A percentile compares a stretch with the other conserved stretches of the same genome.
These are phyloP conservation scores for Centropus unirufus DNA, from an alignment of 2,113 vertebrate species.

Conservation along the genomic window DNA sequence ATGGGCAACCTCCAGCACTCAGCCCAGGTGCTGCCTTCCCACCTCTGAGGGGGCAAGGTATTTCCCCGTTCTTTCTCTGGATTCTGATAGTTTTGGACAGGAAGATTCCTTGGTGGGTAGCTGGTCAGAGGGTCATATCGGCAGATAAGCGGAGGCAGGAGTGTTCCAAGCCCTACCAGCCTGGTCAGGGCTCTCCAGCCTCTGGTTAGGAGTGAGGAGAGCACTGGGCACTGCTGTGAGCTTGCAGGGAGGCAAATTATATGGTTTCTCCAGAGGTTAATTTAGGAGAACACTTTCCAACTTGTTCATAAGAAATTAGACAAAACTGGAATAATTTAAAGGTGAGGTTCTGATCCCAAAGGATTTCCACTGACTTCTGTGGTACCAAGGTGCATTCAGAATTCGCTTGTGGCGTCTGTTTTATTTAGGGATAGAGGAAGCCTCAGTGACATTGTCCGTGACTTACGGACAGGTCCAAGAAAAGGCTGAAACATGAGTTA, in stretches of 20 bases:
- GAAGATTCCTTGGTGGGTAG: not conserved
- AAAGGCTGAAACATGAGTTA: not conserved
- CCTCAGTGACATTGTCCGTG: not conserved
- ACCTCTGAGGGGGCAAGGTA: too few species aligned
- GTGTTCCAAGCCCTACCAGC: fast-evolving
- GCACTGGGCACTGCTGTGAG: not conserved
- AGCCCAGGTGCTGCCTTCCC: not conserved
- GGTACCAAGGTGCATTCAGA: not conserved
- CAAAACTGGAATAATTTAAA: not conserved
- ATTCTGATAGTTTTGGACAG: not conserved
- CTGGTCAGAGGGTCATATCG: not conserved
- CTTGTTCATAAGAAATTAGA: fast-evolving
- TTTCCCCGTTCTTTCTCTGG: not conserved
- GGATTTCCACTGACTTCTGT: not conserved
- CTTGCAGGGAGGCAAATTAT: not conserved
- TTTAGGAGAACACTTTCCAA: not conserved
- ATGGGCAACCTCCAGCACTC: not conserved
- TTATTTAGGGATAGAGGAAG: not conserved
- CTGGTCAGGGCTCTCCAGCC: not conserved
- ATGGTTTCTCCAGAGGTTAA: not conserved
- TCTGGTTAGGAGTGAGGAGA: not conserved
- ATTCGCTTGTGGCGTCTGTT: not conserved
- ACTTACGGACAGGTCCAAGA: not conserved
- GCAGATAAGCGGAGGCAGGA: fast-evolving
- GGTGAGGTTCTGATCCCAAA: not conserved